Base-by-base conservation (phyloP, 1,140 invertebrate species). In the Sminthurides bifidus region DNA sequence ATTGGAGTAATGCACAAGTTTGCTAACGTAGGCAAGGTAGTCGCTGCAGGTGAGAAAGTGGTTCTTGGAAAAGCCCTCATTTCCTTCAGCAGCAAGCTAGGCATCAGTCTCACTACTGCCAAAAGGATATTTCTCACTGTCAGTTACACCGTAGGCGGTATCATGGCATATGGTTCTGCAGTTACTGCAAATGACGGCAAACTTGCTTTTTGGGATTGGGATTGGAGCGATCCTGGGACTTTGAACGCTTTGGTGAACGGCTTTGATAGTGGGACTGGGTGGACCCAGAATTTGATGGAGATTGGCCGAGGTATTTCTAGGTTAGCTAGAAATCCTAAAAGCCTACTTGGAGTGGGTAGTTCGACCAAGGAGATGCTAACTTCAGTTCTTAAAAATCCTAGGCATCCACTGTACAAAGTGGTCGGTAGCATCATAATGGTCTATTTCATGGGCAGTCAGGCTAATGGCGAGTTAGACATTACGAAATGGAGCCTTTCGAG, bases 381-480 rank as follows among this genome's bases (percentile, higher is more conserved):
- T 23, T 12, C 26, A 12, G 30, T 49, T 38, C n/a, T 55, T 2
- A 37, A 35, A 27, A 50, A 55, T 37, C 27, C 41, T 3, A 45
- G 33, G 30, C 35, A 37, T 35, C 52, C 56, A 14, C 6, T 54
- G 5, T 53, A 46, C 43, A 58, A 54, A 40, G 31, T 1, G 0
- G 21, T 33, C 5, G 15, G 17, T 26, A 37, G 12, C 12, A 23
- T 31, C 0, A 17, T 41, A 15, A 35, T 27, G 12, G 50, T 41
- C 1, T 58, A 58, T 23, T 2, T 58, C 6, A 30, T 44, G 38
- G 43, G 26, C n/a, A 33, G 23, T 24, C 2, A 23, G 26, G 51
- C 35, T 5, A 58, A 54, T 23, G 29, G 30, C 1, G 24, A 45
- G 17, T 54, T 54, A 30, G 41, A 58, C 43, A 33, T 54, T 3